phyloP scores from a whole-genome alignment of 2,113 vertebrate species.

The Takifugu flavidus region DNA sequence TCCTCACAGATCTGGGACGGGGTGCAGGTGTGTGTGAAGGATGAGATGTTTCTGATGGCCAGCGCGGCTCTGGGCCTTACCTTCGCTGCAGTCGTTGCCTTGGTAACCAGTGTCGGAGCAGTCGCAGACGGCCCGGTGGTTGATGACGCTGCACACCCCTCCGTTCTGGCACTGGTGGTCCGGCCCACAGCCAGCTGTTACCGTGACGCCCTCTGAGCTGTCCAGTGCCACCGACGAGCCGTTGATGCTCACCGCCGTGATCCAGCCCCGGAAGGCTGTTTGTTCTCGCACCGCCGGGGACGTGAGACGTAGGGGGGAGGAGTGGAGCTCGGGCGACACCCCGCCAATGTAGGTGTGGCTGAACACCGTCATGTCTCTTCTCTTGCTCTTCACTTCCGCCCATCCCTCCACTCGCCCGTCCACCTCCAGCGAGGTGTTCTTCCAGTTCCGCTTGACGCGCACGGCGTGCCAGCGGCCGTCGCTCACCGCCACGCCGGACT shows the following conservation, averaged over 20 bases:
- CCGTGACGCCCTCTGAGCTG: conserved; percentile 84
- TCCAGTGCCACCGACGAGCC: conserved; percentile 75
- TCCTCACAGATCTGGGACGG: conserved; percentile 3
- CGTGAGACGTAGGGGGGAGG: conserved; percentile 86
- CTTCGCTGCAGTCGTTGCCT: conserved; percentile 99
- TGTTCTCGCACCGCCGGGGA: conserved; percentile 84
- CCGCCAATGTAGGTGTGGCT: conserved; percentile 93
- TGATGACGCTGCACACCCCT: conserved; percentile 92
- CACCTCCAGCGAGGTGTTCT: conserved; percentile 93
- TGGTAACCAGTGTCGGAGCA: conserved; percentile 94
- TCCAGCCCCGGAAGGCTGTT: conserved; percentile 90
- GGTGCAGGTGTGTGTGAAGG: conserved; percentile 25
- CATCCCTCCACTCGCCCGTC: conserved; percentile 85
- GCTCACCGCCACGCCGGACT: conserved; percentile 87
- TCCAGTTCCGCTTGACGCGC: conserved; percentile 90
- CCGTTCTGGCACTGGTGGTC: conserved; percentile 92
- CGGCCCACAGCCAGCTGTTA: conserved; percentile 80
- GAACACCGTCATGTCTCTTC: conserved; percentile 97
- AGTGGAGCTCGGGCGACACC: conserved; percentile 86
- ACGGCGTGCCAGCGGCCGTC: conserved; percentile 91
- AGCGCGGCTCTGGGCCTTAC: conserved; percentile 80
- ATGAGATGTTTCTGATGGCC: conserved; percentile 65
- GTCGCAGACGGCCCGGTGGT: conserved; percentile 90
- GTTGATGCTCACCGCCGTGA: conserved; percentile 88
- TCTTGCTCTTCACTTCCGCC: conserved; percentile 96